phyloP scores from a whole-genome alignment of 2,797 vertebrate genomes.

The Salmo trutta region DNA sequence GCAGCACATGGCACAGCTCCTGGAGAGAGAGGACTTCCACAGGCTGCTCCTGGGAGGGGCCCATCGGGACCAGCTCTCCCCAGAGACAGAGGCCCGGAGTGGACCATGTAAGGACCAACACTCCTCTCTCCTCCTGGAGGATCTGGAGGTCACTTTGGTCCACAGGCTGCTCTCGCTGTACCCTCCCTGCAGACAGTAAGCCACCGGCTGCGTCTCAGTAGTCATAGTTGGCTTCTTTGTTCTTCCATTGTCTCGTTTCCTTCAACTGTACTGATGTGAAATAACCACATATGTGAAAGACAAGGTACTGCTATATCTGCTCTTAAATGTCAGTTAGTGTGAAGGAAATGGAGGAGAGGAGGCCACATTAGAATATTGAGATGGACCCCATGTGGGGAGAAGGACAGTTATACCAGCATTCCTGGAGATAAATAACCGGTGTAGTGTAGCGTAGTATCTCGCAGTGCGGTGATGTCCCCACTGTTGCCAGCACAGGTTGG shows the following conservation, averaged over 20 bases:
- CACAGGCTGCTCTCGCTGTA: slow-evolving; percentile 79
- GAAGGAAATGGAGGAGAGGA: background rate
- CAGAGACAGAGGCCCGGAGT: slow-evolving; percentile 53
- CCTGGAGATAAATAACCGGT: background rate
- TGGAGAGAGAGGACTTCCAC: slow-evolving; percentile 85
- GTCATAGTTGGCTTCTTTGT: background rate
- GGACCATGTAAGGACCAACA: slow-evolving; percentile 71
- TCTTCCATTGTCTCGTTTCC: background rate
- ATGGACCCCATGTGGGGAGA: background rate
- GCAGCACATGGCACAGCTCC: slow-evolving; percentile 84
- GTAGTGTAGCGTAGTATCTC: background rate
- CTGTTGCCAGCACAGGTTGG: background rate
- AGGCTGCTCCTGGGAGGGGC: slow-evolving; percentile 82
- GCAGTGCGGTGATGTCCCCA: background rate
- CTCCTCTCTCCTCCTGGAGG: slow-evolving; percentile 61
- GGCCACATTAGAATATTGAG: background rate
- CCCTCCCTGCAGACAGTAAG: slow-evolving; percentile 79
- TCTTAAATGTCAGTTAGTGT: background rate
- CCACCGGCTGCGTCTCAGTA: background rate
- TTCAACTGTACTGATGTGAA: background rate
- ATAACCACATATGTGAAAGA: background rate
- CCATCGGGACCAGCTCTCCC: slow-evolving; percentile 65
- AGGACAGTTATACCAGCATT: background rate
- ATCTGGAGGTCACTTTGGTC: slow-evolving; percentile 80
- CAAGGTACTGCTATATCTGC: background rate